A percentile compares a stretch with the other conserved stretches of the same genome.
Conservation (phyloP, 2,888 invertebrate species). For the Ophraella communa region DNA sequence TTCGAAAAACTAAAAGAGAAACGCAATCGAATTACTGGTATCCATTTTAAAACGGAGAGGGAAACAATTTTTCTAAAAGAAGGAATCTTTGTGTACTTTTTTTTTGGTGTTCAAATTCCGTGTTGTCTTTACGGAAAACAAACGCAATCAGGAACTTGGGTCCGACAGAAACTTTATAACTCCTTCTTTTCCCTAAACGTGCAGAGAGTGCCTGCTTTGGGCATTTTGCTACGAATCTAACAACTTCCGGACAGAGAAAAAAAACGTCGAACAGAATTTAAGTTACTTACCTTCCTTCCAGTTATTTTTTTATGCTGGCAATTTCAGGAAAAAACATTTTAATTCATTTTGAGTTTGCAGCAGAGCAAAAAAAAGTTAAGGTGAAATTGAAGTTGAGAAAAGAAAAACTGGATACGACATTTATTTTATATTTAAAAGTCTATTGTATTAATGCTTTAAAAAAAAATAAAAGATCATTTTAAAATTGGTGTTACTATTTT, state of each 20-base stretch:
- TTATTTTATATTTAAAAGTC: too few species aligned
- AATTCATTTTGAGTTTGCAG: conserved; percentile 14
- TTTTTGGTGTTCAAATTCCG: conserved; percentile 9
- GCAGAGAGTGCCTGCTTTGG: conserved; percentile 27
- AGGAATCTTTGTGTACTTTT: conserved; percentile 1
- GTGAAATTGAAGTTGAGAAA: too few species aligned
- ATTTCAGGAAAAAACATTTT: conserved; percentile 9
- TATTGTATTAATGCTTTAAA: too few species aligned
- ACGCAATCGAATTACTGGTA: conserved; percentile 10
- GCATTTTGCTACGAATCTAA: conserved; percentile 27
- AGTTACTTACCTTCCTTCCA: conserved; percentile 20
- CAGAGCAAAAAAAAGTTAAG: conserved; percentile 5
- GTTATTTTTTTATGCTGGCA: too few species aligned
- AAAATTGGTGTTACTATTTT: too few species aligned
- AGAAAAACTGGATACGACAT: too few species aligned
- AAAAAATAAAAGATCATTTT: too few species aligned
- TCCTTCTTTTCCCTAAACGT: conserved; percentile 27
- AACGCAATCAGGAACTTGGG: conserved; percentile 30
- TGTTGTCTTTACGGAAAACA: conserved; percentile 31
- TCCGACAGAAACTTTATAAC: conserved; percentile 27
- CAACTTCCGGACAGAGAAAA: conserved; percentile 23
- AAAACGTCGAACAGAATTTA: conserved; percentile 25
- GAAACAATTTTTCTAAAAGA: conserved; percentile 4
- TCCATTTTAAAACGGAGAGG: conserved; percentile 5
- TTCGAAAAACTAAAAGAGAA: neutral